These are phyloP conservation scores for Strigops habroptila DNA, from an alignment of 2,113 vertebrate genomes.

Conservation along the genomic window DNA sequence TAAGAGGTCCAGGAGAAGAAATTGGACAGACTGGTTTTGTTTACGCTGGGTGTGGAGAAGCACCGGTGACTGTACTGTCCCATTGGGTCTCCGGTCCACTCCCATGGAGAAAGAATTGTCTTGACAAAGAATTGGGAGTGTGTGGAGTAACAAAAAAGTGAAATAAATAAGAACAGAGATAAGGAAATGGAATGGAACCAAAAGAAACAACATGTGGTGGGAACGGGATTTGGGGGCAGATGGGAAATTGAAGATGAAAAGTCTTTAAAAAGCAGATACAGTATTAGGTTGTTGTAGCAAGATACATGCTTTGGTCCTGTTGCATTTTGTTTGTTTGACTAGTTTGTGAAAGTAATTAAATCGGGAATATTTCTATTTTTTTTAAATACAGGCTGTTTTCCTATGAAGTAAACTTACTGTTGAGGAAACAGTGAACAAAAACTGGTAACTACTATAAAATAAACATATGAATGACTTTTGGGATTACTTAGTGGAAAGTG, in stretches of 20 bases:
- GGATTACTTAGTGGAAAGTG: neutral
- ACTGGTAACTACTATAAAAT: neutral
- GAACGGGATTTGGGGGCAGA: neutral
- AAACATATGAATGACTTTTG: neutral
- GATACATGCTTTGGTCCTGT: neutral
- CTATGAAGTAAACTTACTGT: neutral
- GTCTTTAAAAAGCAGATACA: neutral
- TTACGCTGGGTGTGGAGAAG: neutral
- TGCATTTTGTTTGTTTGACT: neutral
- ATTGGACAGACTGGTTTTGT: neutral
- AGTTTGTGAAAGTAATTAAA: neutral
- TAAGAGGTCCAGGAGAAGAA: neutral
- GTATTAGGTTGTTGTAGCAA: no score
- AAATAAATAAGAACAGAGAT: neutral
- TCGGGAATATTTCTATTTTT: neutral
- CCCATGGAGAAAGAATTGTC: neutral
- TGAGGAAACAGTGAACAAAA: neutral
- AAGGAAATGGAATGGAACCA: neutral
- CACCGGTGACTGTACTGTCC: neutral
- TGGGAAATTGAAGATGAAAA: neutral
- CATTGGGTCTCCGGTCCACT: neutral
- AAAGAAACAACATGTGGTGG: fast-evolving
- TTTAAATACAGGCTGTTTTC: neutral
- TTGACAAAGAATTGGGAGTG: neutral
- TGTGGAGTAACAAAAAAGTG: neutral